Evolutionary conservation across 2,888 invertebrate species (phyloP).

Genomic region (Eristalis pertinax): DNA sequence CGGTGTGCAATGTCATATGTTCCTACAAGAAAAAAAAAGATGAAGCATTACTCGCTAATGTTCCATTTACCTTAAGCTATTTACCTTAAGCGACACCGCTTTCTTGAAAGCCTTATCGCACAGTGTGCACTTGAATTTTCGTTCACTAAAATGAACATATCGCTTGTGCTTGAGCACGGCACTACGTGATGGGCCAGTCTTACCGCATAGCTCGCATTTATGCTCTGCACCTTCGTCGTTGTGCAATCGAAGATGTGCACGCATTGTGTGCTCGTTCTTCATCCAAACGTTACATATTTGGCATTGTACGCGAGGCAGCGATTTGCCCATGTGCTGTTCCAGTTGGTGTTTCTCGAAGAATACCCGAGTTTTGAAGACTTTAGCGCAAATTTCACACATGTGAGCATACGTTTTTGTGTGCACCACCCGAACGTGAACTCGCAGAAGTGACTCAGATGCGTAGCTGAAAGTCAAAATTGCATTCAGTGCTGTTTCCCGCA

Average conservation of each 20-base stretch:
- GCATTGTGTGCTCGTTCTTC: constrained; percentile 74
- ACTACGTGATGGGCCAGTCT: constrained; percentile 73
- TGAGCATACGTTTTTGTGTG: constrained; percentile 72
- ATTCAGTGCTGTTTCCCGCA: neutral
- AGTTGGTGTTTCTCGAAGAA: constrained; percentile 73
- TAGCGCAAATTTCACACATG: constrained; percentile 74
- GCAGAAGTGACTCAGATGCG: constrained; percentile 69
- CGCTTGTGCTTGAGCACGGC: constrained; percentile 74
- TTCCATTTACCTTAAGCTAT: no score
- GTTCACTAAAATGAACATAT: constrained; percentile 73
- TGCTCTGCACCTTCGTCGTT: constrained; percentile 68
- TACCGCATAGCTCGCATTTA: constrained; percentile 73
- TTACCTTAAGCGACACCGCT: constrained; percentile 72
- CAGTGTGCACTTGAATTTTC: constrained; percentile 71
- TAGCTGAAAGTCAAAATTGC: constrained; percentile 48
- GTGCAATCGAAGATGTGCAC: constrained; percentile 73
- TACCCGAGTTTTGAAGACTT: constrained; percentile 72
- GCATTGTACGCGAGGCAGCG: constrained; percentile 73
- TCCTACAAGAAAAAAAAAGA: constrained; percentile 49
- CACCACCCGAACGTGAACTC: constrained; percentile 71
- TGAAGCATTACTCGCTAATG: no score
- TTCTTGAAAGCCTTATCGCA: constrained; percentile 74
- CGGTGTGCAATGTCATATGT: constrained; percentile 74
- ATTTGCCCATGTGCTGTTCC: constrained; percentile 72
- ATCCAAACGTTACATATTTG: constrained; percentile 73